A percentile compares a stretch with the other conserved stretches of the same genome.
Conservation (phyloP, 2,113 vertebrate genomes). For the Dromaius novaehollandiae region DNA sequence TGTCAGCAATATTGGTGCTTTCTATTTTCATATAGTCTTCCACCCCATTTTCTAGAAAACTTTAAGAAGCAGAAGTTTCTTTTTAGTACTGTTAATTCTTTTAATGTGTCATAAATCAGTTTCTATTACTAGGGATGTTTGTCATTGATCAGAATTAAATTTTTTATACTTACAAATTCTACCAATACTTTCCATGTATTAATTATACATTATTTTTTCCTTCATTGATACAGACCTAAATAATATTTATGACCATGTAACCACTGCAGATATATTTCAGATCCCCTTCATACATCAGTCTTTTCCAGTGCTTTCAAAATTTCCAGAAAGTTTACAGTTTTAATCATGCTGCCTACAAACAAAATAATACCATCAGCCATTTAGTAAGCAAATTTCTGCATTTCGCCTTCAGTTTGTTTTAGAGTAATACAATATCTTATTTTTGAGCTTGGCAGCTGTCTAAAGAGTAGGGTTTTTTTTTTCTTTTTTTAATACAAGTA, state of each 20-base stretch:
- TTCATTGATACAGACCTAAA: background rate
- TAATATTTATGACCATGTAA: background rate
- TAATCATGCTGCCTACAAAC: background rate
- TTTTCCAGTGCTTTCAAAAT: background rate
- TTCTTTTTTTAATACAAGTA: background rate
- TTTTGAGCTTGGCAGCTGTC: background rate
- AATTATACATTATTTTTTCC: background rate
- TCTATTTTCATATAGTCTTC: background rate
- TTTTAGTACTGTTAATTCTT: background rate
- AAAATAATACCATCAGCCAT: background rate
- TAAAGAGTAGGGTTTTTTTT: background rate
- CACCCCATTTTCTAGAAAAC: background rate
- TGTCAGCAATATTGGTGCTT: background rate
- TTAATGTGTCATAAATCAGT: background rate
- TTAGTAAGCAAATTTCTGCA: background rate
- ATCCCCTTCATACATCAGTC: fast-evolving
- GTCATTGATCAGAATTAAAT: background rate
- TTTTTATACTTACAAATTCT: background rate
- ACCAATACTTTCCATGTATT: background rate
- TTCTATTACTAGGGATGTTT: background rate
- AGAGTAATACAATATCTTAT: background rate
- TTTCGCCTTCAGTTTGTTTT: background rate
- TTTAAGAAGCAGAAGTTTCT: background rate
- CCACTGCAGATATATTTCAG: background rate
- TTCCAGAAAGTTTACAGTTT: background rate